Evolutionary conservation across 2,888 invertebrate species (phyloP), one percentile per base, ranked within the genome.

Genomic region (Drosophila infuscata): DNA sequence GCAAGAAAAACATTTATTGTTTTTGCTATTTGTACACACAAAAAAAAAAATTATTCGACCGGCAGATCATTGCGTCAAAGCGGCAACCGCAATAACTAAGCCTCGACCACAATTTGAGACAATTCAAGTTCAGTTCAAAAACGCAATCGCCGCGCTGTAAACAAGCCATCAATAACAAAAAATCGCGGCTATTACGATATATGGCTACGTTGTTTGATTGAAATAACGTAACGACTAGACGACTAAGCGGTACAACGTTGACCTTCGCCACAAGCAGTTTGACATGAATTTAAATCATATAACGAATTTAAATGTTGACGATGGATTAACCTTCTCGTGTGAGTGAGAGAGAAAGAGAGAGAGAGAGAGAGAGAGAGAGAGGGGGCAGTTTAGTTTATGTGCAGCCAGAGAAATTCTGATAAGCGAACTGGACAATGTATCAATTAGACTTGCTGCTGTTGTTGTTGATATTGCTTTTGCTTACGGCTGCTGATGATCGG

Each of bases 41-140:
- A 48, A 68, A 64, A 66, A n/a, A n/a, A 38, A 29, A 70, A 49
- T 1, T 36, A 46, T 67, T n/a, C 75, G 64, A 69, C 74, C 76
- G 62, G 62, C 71, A 32, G 49, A 33, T 71, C 49, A 65, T 77
- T 74, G 79, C 73, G 71, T 70, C 65, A 81, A 71, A 73, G 57
- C 60, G 73, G 59, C 59, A 72, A 63, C 76, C 65, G 66, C 72
- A 63, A 59, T 70, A 62, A 53, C 68, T 62, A 60, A 70, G 59
- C 65, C 74, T 68, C 74, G 70, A 69, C 60, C 68, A 70, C 62
- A 78, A 66, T 74, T 52, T 30, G 70, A 76, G 66, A 74, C 76
- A 83, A 78, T 81, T 86, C 86, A 87, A 87, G 89, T 87, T 87
- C 86, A 87, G 74, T 60, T 72, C 46, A 41, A 72, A 77, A 75